These are phyloP conservation scores for Mesocricetus auratus DNA, from an alignment of 2,113 vertebrate genomes.

Conservation along the genomic window DNA sequence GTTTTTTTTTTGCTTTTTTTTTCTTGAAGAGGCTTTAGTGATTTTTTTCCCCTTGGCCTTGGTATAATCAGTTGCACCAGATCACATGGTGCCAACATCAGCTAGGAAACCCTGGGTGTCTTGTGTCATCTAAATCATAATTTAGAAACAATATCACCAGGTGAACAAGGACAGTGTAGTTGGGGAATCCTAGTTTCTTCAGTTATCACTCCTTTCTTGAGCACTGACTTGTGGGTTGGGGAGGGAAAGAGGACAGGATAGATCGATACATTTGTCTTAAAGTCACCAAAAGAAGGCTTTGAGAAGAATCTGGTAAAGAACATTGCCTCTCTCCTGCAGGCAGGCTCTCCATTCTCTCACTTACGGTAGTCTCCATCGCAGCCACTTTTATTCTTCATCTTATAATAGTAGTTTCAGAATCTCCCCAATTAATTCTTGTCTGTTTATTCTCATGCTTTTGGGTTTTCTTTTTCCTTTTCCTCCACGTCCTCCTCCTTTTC, in stretches of 20 bases:
- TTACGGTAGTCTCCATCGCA: neutral
- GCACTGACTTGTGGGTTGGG: slow-evolving; percentile 86
- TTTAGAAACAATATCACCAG: neutral
- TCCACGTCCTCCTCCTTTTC: neutral
- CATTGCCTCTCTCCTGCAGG: neutral
- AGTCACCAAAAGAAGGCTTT: slow-evolving; percentile 87
- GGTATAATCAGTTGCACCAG: neutral
- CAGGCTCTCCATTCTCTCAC: neutral
- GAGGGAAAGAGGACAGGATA: slow-evolving; percentile 87
- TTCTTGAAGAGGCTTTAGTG: neutral
- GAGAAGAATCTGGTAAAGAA: slow-evolving; percentile 90
- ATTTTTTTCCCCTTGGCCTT: neutral
- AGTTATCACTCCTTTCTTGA: neutral
- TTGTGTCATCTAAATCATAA: neutral
- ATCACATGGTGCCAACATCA: neutral
- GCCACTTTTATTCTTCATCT: neutral
- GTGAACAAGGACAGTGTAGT: neutral
- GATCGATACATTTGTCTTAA: slow-evolving; percentile 90
- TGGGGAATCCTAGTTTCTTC: neutral
- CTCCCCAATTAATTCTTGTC: neutral
- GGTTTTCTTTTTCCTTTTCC: neutral
- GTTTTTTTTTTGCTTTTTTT: slow-evolving; percentile 50
- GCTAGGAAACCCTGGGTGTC: neutral
- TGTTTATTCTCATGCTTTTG: neutral
- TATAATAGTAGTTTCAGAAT: slow-evolving; percentile 6